phyloP scores from a whole-genome alignment of 2,797 vertebrate species.

The Parauchenoglanis punctatus region DNA sequence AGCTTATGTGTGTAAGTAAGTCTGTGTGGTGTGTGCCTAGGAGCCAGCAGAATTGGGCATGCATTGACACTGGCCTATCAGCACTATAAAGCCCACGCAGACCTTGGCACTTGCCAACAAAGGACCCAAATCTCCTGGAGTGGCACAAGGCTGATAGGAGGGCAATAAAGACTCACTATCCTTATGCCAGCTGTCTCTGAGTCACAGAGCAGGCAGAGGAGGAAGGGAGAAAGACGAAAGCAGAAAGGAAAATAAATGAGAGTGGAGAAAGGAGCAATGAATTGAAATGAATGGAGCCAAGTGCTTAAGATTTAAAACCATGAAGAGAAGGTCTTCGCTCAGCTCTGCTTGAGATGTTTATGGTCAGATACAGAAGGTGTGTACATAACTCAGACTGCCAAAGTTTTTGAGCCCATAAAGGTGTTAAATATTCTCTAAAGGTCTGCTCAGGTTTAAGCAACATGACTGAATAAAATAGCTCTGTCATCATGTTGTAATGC shows the following conservation, averaged over 20 bases:
- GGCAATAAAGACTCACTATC: slow-evolving; percentile 66
- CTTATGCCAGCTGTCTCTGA: slow-evolving; percentile 66
- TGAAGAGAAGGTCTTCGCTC: slow-evolving; percentile 31
- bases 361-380: slow-evolving; percentile 13
- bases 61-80: slow-evolving; percentile 57
- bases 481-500: not conserved
- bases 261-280: slow-evolving; percentile 43
- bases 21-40: slow-evolving; percentile 25
- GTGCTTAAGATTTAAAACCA: slow-evolving; percentile 39
- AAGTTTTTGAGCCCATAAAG: slow-evolving; percentile 1
- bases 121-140: slow-evolving; percentile 59
- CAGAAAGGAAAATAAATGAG: slow-evolving; percentile 27
- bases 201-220: slow-evolving; percentile 50
- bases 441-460: slow-evolving; percentile 4
- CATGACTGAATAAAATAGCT: slow-evolving; percentile 1
- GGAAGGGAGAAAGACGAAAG: not conserved
- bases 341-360: slow-evolving; percentile 27
- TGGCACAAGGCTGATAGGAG: slow-evolving; percentile 64
- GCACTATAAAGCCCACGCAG: slow-evolving; percentile 64
- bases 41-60: slow-evolving; percentile 30
- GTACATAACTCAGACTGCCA: slow-evolving; percentile 5
- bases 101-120: slow-evolving; percentile 63
- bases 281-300: slow-evolving; percentile 33
- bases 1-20: slow-evolving; percentile 29
- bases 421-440: slow-evolving; percentile 23